These are phyloP conservation scores for Drosophila nannoptera DNA, from an alignment of 1,140 invertebrate species.

Conservation along the genomic window DNA sequence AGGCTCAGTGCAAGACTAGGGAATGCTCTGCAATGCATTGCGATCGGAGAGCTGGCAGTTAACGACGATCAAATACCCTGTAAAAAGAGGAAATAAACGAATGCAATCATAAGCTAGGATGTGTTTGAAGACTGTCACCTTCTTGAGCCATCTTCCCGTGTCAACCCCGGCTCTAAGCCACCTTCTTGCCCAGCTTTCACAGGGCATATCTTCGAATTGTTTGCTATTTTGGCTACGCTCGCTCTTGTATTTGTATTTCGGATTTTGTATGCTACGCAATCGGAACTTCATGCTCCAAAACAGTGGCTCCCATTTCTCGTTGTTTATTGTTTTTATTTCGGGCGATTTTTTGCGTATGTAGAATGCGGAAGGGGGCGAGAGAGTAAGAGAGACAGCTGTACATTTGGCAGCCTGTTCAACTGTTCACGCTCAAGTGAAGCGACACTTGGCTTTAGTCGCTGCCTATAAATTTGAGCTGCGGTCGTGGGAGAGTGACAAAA, in stretches of 20 bases:
- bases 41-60: not conserved
- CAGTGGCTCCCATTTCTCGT: constrained; percentile 17
- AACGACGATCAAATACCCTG: not conserved
- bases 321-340: constrained; percentile 11
- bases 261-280: constrained; percentile 10
- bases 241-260: constrained; percentile 69
- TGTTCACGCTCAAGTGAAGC: constrained; percentile 76
- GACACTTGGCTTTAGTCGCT: constrained; percentile 63
- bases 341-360: no score
- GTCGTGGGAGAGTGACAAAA: constrained; percentile 33
- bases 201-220: constrained; percentile 19
- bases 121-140: not conserved
- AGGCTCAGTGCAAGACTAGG: not conserved
- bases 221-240: constrained; percentile 44
- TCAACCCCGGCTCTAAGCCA: not conserved
- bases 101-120: no score
- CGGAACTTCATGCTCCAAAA: constrained; percentile 1
- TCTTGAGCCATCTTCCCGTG: not conserved
- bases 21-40: constrained; percentile 5
- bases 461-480: constrained; percentile 66
- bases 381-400: no score
- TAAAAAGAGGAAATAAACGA: not conserved
- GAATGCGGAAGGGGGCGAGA: no score
- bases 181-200: not conserved
- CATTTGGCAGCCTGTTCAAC: constrained; percentile 57